These are phyloP conservation scores for Muscidifurax raptorellus DNA, from an alignment of 1,140 invertebrate genomes.

Conservation along the genomic window DNA sequence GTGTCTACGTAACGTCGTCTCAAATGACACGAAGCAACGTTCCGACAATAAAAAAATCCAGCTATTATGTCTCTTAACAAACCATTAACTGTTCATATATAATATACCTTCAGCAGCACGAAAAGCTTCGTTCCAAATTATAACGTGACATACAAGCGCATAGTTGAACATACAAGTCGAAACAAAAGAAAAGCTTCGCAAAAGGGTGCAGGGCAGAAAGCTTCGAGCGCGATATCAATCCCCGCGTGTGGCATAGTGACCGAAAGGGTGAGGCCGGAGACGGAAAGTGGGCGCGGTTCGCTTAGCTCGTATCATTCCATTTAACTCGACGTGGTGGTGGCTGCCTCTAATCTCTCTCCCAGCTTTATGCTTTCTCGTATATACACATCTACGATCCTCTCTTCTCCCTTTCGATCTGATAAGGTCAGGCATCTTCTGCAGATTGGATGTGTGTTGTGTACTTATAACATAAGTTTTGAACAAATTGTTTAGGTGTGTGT, in stretches of 20 bases:
- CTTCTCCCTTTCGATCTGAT: background rate
- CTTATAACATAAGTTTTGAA: background rate
- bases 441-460: background rate
- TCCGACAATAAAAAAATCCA: too few species aligned
- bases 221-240: background rate
- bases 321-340: background rate
- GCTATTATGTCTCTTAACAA: too few species aligned
- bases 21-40: too few species aligned
- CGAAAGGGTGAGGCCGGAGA: slow-evolving; percentile 44
- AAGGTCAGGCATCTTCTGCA: background rate
- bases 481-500: background rate
- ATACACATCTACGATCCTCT: background rate
- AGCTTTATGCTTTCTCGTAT: background rate
- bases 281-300: slow-evolving; percentile 20
- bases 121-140: background rate
- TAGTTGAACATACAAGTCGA: background rate
- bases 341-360: slow-evolving; percentile 7
- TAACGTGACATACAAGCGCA: too few species aligned
- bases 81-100: background rate
- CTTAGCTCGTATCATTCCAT: slow-evolving; percentile 34
- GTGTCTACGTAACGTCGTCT: background rate
- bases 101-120: too few species aligned
- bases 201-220: background rate
- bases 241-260: slow-evolving; percentile 1
- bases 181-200: background rate